A percentile compares a stretch with the other conserved stretches of the same genome.
These are phyloP conservation scores for Furnarius figulus DNA, from an alignment of 2,113 vertebrate genomes.

Conservation along the genomic window DNA sequence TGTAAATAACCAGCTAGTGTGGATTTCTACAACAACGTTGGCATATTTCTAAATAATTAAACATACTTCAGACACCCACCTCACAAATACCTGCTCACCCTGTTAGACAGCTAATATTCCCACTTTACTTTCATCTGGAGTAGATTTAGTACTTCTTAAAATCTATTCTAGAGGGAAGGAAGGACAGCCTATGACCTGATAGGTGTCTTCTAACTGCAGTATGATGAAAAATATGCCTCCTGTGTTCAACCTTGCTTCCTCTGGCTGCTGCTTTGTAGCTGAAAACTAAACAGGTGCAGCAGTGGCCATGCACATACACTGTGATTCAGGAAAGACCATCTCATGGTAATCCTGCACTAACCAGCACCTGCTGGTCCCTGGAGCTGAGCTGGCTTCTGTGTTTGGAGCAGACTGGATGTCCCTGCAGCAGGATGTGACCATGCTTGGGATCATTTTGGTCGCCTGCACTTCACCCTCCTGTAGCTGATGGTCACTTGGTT, in stretches of 20 bases:
- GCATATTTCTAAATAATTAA: conserved; percentile 14
- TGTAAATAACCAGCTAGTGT: not conserved
- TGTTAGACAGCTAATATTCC: not conserved
- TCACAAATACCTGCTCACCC: not conserved
- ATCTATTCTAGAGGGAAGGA: not conserved
- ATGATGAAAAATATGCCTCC: not conserved
- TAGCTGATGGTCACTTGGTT: rapidly evolving
- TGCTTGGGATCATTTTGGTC: not conserved
- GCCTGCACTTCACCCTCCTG: not conserved
- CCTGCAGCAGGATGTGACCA: not conserved
- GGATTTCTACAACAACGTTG: not conserved
- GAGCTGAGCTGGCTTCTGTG: not conserved
- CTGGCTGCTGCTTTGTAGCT: not conserved
- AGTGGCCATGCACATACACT: not conserved
- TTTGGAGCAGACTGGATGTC: not conserved
- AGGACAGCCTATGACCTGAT: not conserved
- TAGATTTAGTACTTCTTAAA: not conserved
- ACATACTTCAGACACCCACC: not conserved
- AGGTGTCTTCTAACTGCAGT: not conserved
- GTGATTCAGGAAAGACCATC: not conserved
- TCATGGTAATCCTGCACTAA: not conserved
- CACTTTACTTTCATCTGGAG: not conserved
- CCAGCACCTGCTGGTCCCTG: not conserved
- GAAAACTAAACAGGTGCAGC: not conserved
- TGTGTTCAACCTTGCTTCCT: not conserved